Percentiles rank a stretch among this genome's conserved stretches.
Conservation (phyloP, 2,113 vertebrate species). For the Cyanistes caeruleus region DNA sequence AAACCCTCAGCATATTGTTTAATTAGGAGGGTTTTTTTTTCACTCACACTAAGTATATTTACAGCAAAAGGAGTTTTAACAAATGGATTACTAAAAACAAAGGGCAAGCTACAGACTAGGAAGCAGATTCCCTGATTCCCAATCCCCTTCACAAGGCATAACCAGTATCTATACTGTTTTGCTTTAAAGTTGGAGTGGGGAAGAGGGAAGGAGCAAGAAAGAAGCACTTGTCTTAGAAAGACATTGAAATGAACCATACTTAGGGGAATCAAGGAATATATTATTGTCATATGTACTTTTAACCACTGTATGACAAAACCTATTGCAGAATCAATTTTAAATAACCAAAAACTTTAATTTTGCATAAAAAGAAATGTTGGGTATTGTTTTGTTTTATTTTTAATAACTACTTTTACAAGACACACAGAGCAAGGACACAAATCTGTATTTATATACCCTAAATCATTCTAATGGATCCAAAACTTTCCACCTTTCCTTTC, state of each 20-base stretch:
- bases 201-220: not conserved
- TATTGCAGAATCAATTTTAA: not conserved
- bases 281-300: not conserved
- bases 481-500: not conserved
- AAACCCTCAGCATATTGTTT: not conserved
- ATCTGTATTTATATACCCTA: not conserved
- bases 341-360: not conserved
- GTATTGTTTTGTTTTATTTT: not conserved
- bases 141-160: not conserved
- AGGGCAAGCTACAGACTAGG: not conserved
- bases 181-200: rapidly evolving
- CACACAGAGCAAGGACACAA: not conserved
- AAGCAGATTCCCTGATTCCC: not conserved
- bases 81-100: not conserved
- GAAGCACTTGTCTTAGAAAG: not conserved
- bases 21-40: not conserved
- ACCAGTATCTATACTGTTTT: not conserved
- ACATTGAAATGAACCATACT: not conserved
- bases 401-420: not conserved
- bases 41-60: not conserved
- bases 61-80: not conserved
- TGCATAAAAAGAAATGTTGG: not conserved
- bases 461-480: not conserved
- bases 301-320: not conserved
- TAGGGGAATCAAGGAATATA: not conserved